Evolutionary conservation across 2,888 invertebrate species (phyloP), one percentile per base, ranked within the genome.

Genomic region (Pammene fasciana): DNA sequence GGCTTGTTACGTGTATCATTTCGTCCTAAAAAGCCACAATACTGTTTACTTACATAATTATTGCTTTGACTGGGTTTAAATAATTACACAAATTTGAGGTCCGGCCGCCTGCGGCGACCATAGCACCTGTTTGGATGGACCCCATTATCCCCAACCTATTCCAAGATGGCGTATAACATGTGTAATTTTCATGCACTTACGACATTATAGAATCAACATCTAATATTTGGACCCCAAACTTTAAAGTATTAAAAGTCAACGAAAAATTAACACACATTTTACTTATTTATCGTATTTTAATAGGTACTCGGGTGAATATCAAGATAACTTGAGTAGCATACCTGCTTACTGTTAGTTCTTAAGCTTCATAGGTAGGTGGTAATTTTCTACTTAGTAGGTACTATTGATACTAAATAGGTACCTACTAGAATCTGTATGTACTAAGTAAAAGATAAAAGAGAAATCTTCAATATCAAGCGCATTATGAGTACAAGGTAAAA

Each of bases 11-110:
- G 74, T 75, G 76, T 76, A 78, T 75, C 74, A 75, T 73, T 73
- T 73, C 72, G 71, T 71, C 71, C 38, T 72, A 70, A 75, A 76
- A 75, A 71, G 72, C 74, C 72, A 73, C 75, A 72, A 74, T 75
- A 73, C 73, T 80, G 83, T 84, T 86, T 82, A 83, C 79, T 84
- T 82, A 80, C 78, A 79, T 85, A 86, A 85, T 86, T 83, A 82
- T 81, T 79, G 77, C 74, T 78, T 81, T 75, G 78, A 76, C 75
- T 74, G 76, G 77, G 75, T 38, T 52, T 79, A 75, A 80, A 78
- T 84, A 82, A 84, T 86, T 83, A 83, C 79, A 78, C 82, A 79
- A 80, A 79, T 80, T 80, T 80, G 73, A 79, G 82, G 82, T 75
- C 74, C 75, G 74, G 76, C 68, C 72, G 72, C 67, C 72, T 74